Base-by-base conservation (phyloP, 2,888 invertebrate species). In the Conus canariensis region DNA sequence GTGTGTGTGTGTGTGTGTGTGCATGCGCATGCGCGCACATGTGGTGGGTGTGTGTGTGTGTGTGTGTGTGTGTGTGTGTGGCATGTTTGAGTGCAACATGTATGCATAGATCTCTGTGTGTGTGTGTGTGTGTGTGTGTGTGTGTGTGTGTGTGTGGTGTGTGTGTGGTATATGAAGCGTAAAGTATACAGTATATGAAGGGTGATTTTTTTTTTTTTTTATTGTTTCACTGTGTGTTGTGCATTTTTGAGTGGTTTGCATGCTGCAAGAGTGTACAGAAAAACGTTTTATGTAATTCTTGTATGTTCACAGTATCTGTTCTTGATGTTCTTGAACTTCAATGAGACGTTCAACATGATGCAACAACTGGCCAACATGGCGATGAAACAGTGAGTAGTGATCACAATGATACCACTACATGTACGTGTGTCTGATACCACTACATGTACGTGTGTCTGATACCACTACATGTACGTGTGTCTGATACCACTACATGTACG, bases 351-450 rank as follows among this genome's bases (percentile, higher is more conserved):
- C 96, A 97, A 97, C 25, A 96, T 99, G 93, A 99, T 99, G 98
- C 98, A 99, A 95, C 99, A 99, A 96, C 97, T 99, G 82, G 98
- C 99, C 89, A 99, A 99, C 97, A 97, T 99, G 97, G 99, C 99
- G 90, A 99, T 99, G 98, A 99, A 98, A 97, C 97, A 97, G 96
- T 97, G 91, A 94, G 95, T 94, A 45, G 45, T 45, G 3, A 45
- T 45, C 45, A 45, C 3, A 4, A 45, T 45, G 45, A 45, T 45
- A 45, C 45, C 45, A 45, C 45, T 45, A 45, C 45, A 45, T 45
- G n/a, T n/a, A n/a, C n/a, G n/a, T n/a, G n/a, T n/a, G n/a, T n/a
- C n/a, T n/a, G n/a, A n/a, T n/a, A n/a, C n/a, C n/a, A n/a, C n/a
- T n/a, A n/a, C n/a, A n/a, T n/a, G n/a, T n/a, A n/a, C n/a, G n/a